Conservation (phyloP, 2,113 vertebrate genomes). For the Anarhynchus alexandrinus region DNA sequence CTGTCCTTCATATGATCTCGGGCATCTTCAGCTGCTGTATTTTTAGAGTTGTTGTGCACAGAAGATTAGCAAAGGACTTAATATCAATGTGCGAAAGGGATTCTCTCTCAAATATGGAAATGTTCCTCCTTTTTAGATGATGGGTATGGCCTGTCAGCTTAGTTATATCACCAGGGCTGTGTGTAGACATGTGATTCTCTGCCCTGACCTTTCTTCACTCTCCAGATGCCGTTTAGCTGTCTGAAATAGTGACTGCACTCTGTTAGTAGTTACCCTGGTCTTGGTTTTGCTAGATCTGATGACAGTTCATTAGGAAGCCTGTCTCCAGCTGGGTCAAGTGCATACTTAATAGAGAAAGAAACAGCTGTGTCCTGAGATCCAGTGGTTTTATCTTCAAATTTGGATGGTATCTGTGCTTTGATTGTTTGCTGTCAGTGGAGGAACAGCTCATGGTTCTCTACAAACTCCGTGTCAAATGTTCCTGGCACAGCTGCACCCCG, state of each 20-base stretch:
- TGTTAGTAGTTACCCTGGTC: not conserved
- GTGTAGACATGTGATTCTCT: not conserved
- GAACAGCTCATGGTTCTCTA: not conserved
- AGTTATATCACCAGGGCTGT: not conserved
- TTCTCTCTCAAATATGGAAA: not conserved
- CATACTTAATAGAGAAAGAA: not conserved
- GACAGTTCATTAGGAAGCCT: not conserved
- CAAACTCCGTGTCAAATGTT: not conserved
- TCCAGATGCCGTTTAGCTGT: not conserved
- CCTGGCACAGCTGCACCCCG: not conserved
- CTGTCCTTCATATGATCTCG: conserved; percentile 6
- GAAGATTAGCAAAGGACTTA: conserved; percentile 50
- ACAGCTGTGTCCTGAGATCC: not conserved
- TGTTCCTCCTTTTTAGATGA: not conserved
- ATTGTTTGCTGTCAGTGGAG: accelerated
- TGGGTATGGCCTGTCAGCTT: not conserved
- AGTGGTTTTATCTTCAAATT: not conserved
- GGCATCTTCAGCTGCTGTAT: conserved; percentile 14
- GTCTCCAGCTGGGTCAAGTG: not conserved
- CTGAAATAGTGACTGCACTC: not conserved
- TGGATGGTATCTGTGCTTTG: not conserved
- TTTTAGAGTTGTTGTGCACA: conserved; percentile 45
- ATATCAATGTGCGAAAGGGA: not conserved
- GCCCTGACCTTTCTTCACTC: not conserved
- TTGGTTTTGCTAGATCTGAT: not conserved